Evolutionary conservation across 1,140 invertebrate species (phyloP), one percentile per base, ranked within the genome.

Genomic region (Notospermus geniculatus): DNA sequence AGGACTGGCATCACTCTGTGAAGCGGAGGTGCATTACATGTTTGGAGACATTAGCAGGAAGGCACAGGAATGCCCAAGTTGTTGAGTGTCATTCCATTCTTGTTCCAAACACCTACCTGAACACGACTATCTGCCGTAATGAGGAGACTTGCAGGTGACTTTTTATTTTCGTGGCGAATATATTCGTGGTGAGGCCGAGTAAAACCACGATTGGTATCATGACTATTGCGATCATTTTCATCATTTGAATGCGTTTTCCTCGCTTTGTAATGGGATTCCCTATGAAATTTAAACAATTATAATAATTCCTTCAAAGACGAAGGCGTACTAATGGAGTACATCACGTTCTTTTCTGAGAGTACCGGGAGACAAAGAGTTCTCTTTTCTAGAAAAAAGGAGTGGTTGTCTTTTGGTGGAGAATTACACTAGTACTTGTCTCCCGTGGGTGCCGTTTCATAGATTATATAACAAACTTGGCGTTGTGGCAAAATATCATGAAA

Each of bases 181-280:
- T 67, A 58, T 72, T 71, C 25, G 68, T 71, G 1, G 72, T 76
- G 23, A 76, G 67, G 2, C 65, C 68, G 1, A 69, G 62, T 19
- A 76, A 53, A 19, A 74, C 63, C 2, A 68, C 30, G 19, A 74
- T 59, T 0, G 74, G 74, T 9, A 74, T 59, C 25, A 72, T 62
- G 9, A 73, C 69, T 19, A 73, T 67, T 0, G 65, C 59, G 46
- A 73, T 45, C 66, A 74, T 74, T 50, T 74, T 74, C 25, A 70
- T 60, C 64, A 76, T 62, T 65, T 76, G 74, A 27, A 70, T 73
- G 23, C 69, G 41, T 52, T 76, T 72, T 4, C 74, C 74, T 13
- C 63, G 60, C 2, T 62, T 59, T 1, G 74, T 74, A 5, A 74
- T 68, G 2, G 72, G 71, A 45, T 76, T 72, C 7, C 72, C 74